Evolutionary conservation across 2,888 invertebrate genomes (phyloP), one percentile per base, ranked within the genome.

Genomic region (Chrysolina americana): DNA sequence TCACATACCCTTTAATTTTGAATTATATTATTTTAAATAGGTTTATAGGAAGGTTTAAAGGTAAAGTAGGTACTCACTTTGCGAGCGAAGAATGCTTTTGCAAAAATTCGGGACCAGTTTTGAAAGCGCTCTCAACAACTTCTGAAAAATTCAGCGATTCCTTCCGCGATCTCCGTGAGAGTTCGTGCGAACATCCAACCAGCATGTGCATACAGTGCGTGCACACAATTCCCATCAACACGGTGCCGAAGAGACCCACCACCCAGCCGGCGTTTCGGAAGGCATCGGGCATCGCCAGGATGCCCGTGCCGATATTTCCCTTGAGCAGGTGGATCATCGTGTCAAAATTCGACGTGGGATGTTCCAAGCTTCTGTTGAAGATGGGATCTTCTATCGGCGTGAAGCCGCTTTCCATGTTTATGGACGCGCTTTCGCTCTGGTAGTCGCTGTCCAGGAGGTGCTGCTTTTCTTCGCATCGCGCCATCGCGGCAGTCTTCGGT

Each of bases 171-270:
- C 95, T 89, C 72, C 92, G 89, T 85, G 94, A 94, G 11, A 95
- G 88, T 83, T 94, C 94, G 84, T 94, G 93, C 11, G 94, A 92
- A 86, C 95, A 94, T 92, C 94, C 85, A 95, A 89, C 88, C 95
- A 93, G 86, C 96, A 96, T 96, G 96, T 98, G 88, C 98, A 98
- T 97, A 86, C 97, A 97, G 87, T 98, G 97, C 15, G 96, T 95
- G 87, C 96, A 96, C 80, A 97, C 92, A n/a, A 92, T 89, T 15
- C 97, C 97, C 91, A 98, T 94, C 15, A 95, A 83, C 72, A 96
- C 87, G 0, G 97, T 93, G 5, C 96, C 95, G 82, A 94, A 90
- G 28, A 95, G 91, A 79, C 98, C 97, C 76, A 97, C 92, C 84
- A 82, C 91, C 73, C 98, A 90, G 13, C 98, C 98, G 71, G 97